Evolutionary conservation across 2,113 vertebrate genomes (phyloP).

Genomic region (Neomonachus schauinslandi): DNA sequence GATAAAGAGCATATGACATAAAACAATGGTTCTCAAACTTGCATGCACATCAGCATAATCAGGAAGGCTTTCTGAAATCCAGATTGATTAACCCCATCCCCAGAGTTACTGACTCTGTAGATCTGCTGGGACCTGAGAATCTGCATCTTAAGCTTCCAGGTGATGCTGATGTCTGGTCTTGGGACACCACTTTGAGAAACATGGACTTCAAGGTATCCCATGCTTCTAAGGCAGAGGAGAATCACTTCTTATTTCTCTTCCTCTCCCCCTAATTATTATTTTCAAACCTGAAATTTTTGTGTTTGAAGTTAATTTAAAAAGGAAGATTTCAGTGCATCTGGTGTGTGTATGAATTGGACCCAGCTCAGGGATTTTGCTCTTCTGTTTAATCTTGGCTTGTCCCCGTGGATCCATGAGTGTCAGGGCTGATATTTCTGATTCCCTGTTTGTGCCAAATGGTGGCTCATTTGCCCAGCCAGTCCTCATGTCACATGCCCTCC

Average conservation of each 20-base stretch:
- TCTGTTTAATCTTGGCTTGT: background rate
- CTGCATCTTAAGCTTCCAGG: background rate
- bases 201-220: accelerated
- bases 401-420: background rate
- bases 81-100: background rate
- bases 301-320: background rate
- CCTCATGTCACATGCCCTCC: background rate
- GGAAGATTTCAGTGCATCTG: background rate
- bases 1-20: background rate
- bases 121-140: background rate
- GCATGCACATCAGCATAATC: accelerated
- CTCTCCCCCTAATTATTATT: background rate
- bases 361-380: background rate
- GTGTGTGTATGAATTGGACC: background rate
- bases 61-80: background rate
- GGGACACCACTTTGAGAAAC: background rate
- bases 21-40: background rate
- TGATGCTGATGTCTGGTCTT: background rate
- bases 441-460: background rate
- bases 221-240: background rate
- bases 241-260: background rate
- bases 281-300: background rate
- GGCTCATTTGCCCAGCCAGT: background rate
- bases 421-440: background rate
- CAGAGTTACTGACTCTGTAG: background rate